Evolutionary conservation across 2,888 invertebrate genomes (phyloP).

Genomic region (Petrolisthes manimaculis): DNA sequence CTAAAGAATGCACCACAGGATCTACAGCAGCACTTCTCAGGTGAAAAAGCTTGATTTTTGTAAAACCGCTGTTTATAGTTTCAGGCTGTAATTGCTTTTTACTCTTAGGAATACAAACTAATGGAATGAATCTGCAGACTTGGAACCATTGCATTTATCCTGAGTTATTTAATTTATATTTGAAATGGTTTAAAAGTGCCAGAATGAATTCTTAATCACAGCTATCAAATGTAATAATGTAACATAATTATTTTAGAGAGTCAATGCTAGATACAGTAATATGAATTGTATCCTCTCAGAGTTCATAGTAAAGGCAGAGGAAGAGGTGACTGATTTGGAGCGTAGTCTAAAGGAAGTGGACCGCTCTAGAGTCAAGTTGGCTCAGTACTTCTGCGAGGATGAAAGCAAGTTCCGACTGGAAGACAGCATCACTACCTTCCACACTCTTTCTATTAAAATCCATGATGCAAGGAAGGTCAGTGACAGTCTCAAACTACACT

Average conservation of each 20-base stretch:
- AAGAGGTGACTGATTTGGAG: constrained; percentile 68
- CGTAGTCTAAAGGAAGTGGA: constrained; percentile 68
- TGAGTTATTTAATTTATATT: too few species aligned
- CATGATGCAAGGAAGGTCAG: constrained; percentile 70
- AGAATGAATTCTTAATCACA: too few species aligned
- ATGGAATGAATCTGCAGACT: too few species aligned
- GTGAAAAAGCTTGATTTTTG: constrained; percentile 6
- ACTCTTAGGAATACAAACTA: too few species aligned
- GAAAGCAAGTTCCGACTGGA: constrained; percentile 71
- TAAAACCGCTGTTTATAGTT: too few species aligned
- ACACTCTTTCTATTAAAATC: constrained; percentile 71
- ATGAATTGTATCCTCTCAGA: constrained; percentile 15
- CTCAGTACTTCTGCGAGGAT: constrained; percentile 72
- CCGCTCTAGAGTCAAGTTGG: constrained; percentile 69
- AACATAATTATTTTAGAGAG: not conserved
- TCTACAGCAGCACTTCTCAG: constrained; percentile 26
- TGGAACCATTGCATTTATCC: too few species aligned
- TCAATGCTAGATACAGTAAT: not conserved
- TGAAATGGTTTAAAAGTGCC: too few species aligned
- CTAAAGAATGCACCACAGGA: constrained; percentile 39
- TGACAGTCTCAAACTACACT: not conserved
- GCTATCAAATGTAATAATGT: not conserved
- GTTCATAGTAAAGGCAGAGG: constrained; percentile 65
- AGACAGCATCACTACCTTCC: constrained; percentile 71
- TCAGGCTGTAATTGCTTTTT: too few species aligned